Evolutionary conservation across 2,888 invertebrate genomes (phyloP).

Genomic region (Cepaea hortensis): DNA sequence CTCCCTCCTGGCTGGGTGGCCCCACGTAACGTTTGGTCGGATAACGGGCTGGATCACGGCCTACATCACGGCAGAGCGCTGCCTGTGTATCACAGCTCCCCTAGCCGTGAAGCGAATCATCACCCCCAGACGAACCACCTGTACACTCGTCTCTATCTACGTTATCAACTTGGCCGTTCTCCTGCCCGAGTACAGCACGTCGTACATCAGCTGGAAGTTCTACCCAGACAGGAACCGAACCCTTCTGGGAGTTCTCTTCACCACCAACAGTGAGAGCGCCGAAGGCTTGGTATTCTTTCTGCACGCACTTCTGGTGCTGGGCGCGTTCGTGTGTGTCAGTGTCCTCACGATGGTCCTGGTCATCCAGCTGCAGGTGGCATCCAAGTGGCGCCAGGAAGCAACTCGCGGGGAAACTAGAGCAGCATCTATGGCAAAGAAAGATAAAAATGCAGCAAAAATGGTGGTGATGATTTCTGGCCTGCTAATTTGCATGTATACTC

Average conservation of each 20-base stretch:
- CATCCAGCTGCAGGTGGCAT: conserved; percentile 1
- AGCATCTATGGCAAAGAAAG: conserved; percentile 13
- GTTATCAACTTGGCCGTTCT: not conserved
- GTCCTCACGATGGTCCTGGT: conserved; percentile 6
- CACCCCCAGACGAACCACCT: not conserved
- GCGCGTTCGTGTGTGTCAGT: conserved; percentile 6
- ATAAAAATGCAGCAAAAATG: conserved; percentile 28
- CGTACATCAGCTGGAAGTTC: conserved; percentile 2
- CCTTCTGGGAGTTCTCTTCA: not conserved
- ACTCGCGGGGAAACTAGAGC: not conserved
- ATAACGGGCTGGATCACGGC: conserved; percentile 33
- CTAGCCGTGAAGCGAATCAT: conserved; percentile 9
- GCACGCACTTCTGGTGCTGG: not conserved
- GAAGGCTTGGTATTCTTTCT: not conserved
- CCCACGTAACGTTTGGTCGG: not conserved
- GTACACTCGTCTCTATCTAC: not conserved
- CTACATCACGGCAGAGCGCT: conserved; percentile 33
- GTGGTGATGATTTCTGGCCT: conserved; percentile 16
- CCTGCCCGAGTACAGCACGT: not conserved
- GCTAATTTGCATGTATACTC: not conserved
- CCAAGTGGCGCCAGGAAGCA: conserved; percentile 6
- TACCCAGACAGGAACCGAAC: conserved; percentile 25
- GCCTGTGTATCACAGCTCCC: conserved; percentile 27
- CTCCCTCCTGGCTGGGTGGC: not conserved
- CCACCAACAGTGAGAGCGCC: not conserved